Conservation (phyloP, 2,888 invertebrate species). For the Lithodes maja region DNA sequence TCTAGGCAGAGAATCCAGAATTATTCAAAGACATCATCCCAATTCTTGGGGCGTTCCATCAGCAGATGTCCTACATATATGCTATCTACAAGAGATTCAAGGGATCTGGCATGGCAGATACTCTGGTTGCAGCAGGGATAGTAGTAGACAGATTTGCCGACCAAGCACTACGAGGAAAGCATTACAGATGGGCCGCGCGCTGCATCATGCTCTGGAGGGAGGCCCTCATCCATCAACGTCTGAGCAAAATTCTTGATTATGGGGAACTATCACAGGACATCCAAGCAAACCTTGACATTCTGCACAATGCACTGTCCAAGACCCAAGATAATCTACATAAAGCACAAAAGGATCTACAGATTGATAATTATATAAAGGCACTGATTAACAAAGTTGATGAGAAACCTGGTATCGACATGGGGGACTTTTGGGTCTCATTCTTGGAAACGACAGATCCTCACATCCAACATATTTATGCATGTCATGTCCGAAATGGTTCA, state of each 20-base stretch:
- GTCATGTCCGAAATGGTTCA: no score
- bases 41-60: neutral
- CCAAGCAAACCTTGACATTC: neutral
- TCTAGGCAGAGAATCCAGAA: no score
- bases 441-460: no score
- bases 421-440: no score
- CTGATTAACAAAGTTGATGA: no score
- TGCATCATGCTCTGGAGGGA: neutral
- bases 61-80: conserved; percentile 1
- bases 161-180: neutral
- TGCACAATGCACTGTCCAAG: neutral
- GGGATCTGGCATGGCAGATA: conserved; percentile 3
- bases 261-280: neutral
- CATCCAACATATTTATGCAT: no score
- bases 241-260: neutral
- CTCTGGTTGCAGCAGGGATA: conserved; percentile 21
- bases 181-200: neutral
- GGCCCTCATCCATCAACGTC: neutral
- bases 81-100: neutral
- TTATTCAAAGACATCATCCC: no score
- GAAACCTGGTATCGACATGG: no score
- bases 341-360: no score
- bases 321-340: neutral
- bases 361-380: no score
- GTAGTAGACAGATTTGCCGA: neutral